Base-by-base conservation (phyloP, 1,140 invertebrate species). In the Hormaphis cornu region DNA sequence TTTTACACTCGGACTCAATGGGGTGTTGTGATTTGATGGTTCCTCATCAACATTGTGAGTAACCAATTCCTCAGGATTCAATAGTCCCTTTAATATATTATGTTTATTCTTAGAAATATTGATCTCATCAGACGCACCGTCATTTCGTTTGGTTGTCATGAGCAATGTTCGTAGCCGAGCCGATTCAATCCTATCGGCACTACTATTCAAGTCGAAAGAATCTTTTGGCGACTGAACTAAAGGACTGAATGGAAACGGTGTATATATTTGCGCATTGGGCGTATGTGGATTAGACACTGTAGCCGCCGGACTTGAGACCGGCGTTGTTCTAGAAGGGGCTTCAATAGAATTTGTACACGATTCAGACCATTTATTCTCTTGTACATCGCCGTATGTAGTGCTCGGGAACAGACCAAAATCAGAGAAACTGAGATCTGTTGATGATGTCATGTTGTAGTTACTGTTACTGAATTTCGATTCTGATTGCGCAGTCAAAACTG, bases 31-130 rank as follows among this genome's bases (percentile, higher is more conserved):
- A 66, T 24, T 48, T 18, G 16, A 5, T 1, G 42, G 35, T 1
- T 66, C 58, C 0, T 61, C 44, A 33, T 66, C 44, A 35, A 14
- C 33, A 40, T 16, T 58, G 37, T 50, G 61, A 1, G 28, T 87
- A 70, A 89, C 87, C 69, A 93, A 90, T 72, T 94, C 91, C 69
- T 88, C 86, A 75, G 89, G 86, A 76, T 91, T 90, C 46, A 93
- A 79, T 75, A 93, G 50, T 69, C 84, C 86, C 77, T 91, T 90
- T 46, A 91, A 78, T 75, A 91, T 66, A 22, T 66, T 89, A 71
- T 86, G 78, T 59, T 82, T 80, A 70, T 81, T 81, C 48, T 77
- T 76, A 66, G 82, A 74, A 37, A 74, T 48, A 66, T 78, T 78
- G 58, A 81, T 80, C 37, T 79, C 79, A 5, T 82, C 72, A 69